These are phyloP conservation scores for Enteromius anoplus DNA, from an alignment of 2,797 vertebrate species.

Conservation along the genomic window DNA sequence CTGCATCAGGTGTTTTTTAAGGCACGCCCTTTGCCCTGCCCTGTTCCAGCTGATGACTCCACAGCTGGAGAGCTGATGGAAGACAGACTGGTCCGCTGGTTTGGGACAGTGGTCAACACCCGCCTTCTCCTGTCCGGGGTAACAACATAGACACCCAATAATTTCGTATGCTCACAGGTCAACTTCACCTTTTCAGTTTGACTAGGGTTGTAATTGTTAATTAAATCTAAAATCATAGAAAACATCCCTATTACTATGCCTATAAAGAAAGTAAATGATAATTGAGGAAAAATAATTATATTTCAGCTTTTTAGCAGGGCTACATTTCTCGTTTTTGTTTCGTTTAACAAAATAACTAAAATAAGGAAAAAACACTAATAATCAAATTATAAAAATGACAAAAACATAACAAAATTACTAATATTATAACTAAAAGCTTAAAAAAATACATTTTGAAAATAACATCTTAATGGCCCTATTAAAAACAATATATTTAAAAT, in stretches of 20 bases:
- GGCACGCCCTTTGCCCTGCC: conserved; percentile 47
- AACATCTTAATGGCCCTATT: background rate
- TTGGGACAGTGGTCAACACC: conserved; percentile 74
- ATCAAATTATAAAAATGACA: background rate
- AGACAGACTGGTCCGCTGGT: conserved; percentile 75
- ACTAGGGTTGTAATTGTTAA: background rate
- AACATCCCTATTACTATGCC: background rate
- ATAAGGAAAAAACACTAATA: background rate
- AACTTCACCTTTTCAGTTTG: background rate
- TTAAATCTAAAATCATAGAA: background rate
- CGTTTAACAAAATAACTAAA: background rate
- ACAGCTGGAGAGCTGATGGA: conserved; percentile 61
- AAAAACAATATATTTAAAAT: no score
- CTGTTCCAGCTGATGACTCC: conserved; percentile 26
- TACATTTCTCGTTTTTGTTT: background rate
- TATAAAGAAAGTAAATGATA: no score
- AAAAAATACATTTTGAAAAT: background rate
- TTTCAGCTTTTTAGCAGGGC: background rate
- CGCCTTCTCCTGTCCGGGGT: conserved; percentile 75
- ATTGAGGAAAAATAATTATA: background rate
- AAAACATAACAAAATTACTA: background rate
- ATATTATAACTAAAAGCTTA: background rate
- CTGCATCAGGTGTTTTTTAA: conserved; percentile 77
- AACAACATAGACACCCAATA: conserved; percentile 46
- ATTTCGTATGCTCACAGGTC: background rate